Evolutionary conservation across 2,113 vertebrate species (phyloP), one percentile per base, ranked within the genome.

Genomic region (Oreochromis niloticus): DNA sequence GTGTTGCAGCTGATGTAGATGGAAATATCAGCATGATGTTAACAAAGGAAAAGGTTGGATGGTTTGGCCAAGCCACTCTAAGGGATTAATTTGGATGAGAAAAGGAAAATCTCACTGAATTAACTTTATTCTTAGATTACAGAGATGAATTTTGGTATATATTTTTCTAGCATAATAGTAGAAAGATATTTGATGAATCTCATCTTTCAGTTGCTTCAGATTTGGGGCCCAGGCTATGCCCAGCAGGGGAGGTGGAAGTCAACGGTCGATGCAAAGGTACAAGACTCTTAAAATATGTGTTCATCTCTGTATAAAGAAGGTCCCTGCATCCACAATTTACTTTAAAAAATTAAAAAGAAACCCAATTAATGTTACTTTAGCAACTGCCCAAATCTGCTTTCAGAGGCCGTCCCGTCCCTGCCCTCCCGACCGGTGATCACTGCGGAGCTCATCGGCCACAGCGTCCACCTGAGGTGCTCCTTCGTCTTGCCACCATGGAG

Each of bases 401-500:
- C 85, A 97, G 96, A 87, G 1, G 80, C 84, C 0, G 17, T 94
- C 7, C 94, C 95, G 0, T 73, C 95, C 3, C 75, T 96, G 56
- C 63, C 88, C 6, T 92, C 93, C 6, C 92, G 93, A 19, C 96
- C 97, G 1, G 68, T 92, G 17, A 94, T 97, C 87, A 78, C 89
- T 3, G 61, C 97, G 0, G 95, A 97, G 94, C 93, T 97, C 0
- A 11, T 95, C 3, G 95, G 94, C 41, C 94, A 81, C 91, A 96
- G 94, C 4, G 9, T 96, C 78, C 95, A 95, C 78, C 95, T 98
- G n/a, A 94, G 94, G 81, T 97, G 97, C 82, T 86, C 94, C 75
- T 97, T 94, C 93, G 4, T 52, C 30, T 89, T 5, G 3, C 84
- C 85, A 6, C 11, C 82, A 6, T 91, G 93, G 5, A 91, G 61